phyloP scores from a whole-genome alignment of 1,140 invertebrate genomes.

The Ceratoteleas bidentatus region DNA sequence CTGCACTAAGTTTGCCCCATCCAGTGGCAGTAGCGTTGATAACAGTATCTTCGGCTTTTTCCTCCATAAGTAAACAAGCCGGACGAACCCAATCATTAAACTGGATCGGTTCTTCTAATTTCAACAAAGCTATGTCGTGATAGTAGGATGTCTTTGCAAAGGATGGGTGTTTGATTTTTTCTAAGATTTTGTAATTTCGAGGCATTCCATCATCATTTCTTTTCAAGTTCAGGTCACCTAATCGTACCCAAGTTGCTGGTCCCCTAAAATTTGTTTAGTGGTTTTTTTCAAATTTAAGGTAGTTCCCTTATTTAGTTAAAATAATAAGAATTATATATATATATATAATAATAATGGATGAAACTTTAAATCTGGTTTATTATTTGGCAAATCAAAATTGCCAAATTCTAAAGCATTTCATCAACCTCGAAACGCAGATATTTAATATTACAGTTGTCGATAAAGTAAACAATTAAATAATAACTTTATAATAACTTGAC shows the following conservation, averaged over 20 bases:
- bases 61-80: conserved; percentile 77
- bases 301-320: too few relatives aligned
- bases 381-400: too few relatives aligned
- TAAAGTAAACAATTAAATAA: too few relatives aligned
- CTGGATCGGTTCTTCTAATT: conserved; percentile 76
- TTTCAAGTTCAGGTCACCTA: conserved; percentile 82
- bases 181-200: conserved; percentile 75
- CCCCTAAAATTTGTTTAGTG: conserved; percentile 16
- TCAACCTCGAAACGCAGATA: too few relatives aligned
- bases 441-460: too few relatives aligned
- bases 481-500: too few relatives aligned
- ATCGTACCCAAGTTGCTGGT: conserved; percentile 70
- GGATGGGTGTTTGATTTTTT: conserved; percentile 79
- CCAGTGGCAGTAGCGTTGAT: conserved; percentile 78
- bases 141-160: conserved; percentile 79
- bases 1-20: conserved; percentile 79
- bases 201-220: conserved; percentile 76
- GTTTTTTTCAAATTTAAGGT: background rate
- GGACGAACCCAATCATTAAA: conserved; percentile 82
- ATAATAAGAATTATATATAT: too few relatives aligned
- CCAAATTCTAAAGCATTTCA: too few relatives aligned
- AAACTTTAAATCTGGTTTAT: too few relatives aligned
- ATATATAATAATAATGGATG: too few relatives aligned
- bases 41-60: conserved; percentile 14
- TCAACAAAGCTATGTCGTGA: conserved; percentile 83